Base-by-base conservation (phyloP, 1,140 invertebrate species). In the Euwallacea fornicatus region DNA sequence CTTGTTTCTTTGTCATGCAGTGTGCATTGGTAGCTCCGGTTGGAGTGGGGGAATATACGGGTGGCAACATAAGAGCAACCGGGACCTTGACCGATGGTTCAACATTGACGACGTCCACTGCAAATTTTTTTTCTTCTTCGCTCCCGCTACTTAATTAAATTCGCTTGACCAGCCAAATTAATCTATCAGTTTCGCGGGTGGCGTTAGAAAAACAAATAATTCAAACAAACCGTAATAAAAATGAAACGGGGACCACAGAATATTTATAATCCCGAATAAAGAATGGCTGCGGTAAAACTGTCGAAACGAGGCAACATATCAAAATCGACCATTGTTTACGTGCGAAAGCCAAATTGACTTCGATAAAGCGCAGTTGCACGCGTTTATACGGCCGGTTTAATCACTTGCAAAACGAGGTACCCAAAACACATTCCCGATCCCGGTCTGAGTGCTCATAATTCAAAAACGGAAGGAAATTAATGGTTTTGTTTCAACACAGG, bases 281-380 rank as follows among this genome's bases (percentile, higher is more conserved):
- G 58, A 68, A 68, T 68, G 42, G 54, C 60, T 47, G 66, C 66
- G 16, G 56, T 42, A 41, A n/a, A 33, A 21, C 54, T 60, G 66
- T 68, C 43, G 54, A 50, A 46, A 2, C 7, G 55, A 16, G 9
- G 66, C 60, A 64, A 70, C 68, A 59, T 63, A 70, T 70, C 68
- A 70, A 70, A 70, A 70, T 63, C 68, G 21, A 11, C 55, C 68
- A 70, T 70, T 70, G 68, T 70, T 70, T 70, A 63, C 68, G 68
- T 70, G 68, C 56, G 46, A 70, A 56, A 70, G 68, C 68, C 50
- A 70, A 70, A 70, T 70, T 70, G 68, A 21, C 60, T 70, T 42
- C 68, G 61, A 64, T 70, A 70, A 42, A 64, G 68, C 42, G 68
- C 68, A 70, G 68, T 60, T 70, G 68, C 68, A 70, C 47, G 68